Percentiles rank a stretch among this genome's conserved stretches.
These are phyloP conservation scores for Venusia cambrica DNA, from an alignment of 2,888 invertebrate species.

Conservation along the genomic window DNA sequence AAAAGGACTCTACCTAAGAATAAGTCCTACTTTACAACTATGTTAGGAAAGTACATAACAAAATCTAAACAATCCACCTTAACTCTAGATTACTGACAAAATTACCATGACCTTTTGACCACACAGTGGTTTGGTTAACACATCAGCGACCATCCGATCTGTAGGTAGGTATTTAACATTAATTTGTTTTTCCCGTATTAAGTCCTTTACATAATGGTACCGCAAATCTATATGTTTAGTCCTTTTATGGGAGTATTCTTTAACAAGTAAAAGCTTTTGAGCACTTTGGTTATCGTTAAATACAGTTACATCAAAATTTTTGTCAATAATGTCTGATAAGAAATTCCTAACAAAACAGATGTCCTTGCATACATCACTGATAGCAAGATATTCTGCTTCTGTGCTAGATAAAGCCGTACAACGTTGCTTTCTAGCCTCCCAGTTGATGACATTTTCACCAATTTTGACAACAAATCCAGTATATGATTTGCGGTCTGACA, in stretches of 20 bases:
- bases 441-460: not conserved
- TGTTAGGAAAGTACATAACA: too few relatives aligned
- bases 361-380: too few relatives aligned
- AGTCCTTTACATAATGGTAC: constrained; percentile 4
- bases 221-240: constrained; percentile 10
- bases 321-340: constrained; percentile 2
- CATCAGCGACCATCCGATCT: constrained; percentile 8
- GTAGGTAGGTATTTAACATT: constrained; percentile 1
- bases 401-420: constrained; percentile 1
- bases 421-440: constrained; percentile 1
- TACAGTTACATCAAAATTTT: not conserved
- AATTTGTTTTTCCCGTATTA: not conserved
- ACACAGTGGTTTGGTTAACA: constrained; percentile 3
- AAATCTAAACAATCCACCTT: too few relatives aligned
- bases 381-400: too few relatives aligned
- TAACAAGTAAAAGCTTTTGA: too few relatives aligned
- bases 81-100: too few relatives aligned
- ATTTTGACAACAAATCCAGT: constrained; percentile 1
- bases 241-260: constrained; percentile 3
- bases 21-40: too few relatives aligned
- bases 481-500: not conserved
- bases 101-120: too few relatives aligned
- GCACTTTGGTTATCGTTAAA: constrained; percentile 6
- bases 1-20: too few relatives aligned
- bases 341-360: constrained; percentile 5